Conservation (phyloP, 1,140 invertebrate genomes). For the Panulirus ornatus region DNA sequence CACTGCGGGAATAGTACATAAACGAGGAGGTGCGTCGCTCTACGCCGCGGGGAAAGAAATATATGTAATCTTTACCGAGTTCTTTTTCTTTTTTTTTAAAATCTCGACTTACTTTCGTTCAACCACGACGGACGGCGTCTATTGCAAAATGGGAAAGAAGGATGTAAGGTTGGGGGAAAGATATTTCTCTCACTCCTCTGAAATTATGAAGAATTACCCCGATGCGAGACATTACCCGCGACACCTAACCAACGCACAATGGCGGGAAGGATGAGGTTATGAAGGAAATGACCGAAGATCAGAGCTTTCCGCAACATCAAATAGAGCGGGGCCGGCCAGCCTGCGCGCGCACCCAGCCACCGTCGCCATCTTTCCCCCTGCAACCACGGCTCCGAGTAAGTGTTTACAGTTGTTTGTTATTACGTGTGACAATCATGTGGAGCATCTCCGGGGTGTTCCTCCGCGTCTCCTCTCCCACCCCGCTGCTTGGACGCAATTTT, state of each 20-base stretch:
- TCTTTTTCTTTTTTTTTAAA: too few relatives aligned
- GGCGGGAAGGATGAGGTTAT: not conserved
- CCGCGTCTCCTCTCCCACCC: not conserved
- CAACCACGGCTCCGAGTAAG: conserved; percentile 62
- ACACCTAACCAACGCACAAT: not conserved
- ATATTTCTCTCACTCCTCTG: not conserved
- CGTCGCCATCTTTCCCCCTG: conserved; percentile 66
- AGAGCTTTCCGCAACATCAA: conserved; percentile 42
- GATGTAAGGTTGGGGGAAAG: not conserved
- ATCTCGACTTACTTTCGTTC: conserved; percentile 3
- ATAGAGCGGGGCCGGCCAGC: conserved; percentile 49
- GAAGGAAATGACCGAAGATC: conserved; percentile 8
- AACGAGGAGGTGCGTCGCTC: too few relatives aligned
- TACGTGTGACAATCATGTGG: conserved; percentile 63
- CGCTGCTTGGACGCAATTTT: not conserved
- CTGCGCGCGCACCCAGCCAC: conserved; percentile 59
- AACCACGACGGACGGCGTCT: not conserved
- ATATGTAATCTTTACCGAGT: not conserved
- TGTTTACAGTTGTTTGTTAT: conserved; percentile 71
- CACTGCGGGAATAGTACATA: not conserved
- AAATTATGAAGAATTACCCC: not conserved
- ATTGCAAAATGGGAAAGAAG: too few relatives aligned
- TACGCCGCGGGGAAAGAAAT: not conserved
- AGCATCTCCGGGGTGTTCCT: conserved; percentile 1
- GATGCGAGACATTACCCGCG: not conserved